Conservation (phyloP, 2,113 vertebrate genomes). For the Bettongia penicillata region DNA sequence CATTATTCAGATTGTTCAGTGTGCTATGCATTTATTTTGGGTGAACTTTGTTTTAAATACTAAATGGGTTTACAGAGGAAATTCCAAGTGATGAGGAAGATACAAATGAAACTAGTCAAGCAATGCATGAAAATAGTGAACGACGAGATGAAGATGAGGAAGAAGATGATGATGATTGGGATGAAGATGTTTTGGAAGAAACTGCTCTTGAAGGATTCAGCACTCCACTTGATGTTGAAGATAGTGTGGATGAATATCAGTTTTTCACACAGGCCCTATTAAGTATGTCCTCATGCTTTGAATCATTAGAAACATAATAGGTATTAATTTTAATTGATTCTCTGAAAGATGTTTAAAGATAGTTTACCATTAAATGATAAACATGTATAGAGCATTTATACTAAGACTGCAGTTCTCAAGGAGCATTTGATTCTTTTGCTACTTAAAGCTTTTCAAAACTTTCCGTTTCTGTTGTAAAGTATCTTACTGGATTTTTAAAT, state of each 20-base stretch:
- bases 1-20: neutral
- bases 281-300: constrained; percentile 82
- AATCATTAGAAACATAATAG: neutral
- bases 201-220: constrained; percentile 96
- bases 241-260: constrained; percentile 95
- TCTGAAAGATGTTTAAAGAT: constrained; percentile 26
- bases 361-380: neutral
- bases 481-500: neutral
- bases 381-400: neutral
- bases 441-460: neutral
- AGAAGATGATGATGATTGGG: constrained; percentile 94
- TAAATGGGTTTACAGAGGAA: constrained; percentile 88
- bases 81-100: constrained; percentile 97
- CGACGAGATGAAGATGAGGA: constrained; percentile 88
- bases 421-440: neutral
- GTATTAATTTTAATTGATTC: constrained; percentile 9
- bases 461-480: neutral
- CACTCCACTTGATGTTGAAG: constrained; percentile 95
- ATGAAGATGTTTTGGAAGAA: constrained; percentile 95
- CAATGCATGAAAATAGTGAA: constrained; percentile 85
- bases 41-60: constrained; percentile 27
- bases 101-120: constrained; percentile 82
- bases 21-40: neutral
- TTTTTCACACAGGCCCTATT: constrained; percentile 94
- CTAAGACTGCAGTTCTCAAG: neutral